Evolutionary conservation across 2,888 invertebrate species (phyloP).

Genomic region (Carpatolechia fugitivella): DNA sequence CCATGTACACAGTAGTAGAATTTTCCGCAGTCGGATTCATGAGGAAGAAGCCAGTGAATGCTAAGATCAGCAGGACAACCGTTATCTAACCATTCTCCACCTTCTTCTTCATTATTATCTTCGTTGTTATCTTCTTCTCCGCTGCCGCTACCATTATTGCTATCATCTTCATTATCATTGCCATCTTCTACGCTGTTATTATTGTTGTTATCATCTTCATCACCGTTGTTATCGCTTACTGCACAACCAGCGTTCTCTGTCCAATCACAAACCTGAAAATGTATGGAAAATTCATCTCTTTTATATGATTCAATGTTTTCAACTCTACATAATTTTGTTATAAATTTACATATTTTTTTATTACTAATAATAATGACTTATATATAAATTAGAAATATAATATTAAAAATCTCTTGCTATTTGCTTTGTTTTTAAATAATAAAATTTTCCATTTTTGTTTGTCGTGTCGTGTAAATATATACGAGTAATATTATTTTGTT

Average conservation of each 20-base stretch:
- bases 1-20: conserved; percentile 37
- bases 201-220: not conserved
- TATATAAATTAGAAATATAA: no score
- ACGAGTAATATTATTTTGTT: no score
- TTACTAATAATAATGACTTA: no score
- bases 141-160: conserved; percentile 14
- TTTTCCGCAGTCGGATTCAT: conserved; percentile 33
- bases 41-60: conserved; percentile 31
- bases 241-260: conserved; percentile 27
- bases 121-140: not conserved
- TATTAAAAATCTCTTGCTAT: no score
- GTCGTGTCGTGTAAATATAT: no score
- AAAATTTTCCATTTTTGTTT: no score
- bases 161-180: conserved; percentile 6
- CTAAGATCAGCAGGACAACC: conserved; percentile 38
- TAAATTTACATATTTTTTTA: no score
- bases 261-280: conserved; percentile 32
- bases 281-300: not conserved
- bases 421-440: no score
- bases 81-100: conserved; percentile 25
- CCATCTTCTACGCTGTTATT: conserved; percentile 9
- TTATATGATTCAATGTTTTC: not conserved
- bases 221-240: not conserved
- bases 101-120: not conserved
- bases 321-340: no score